phyloP scores from a whole-genome alignment of 1,140 invertebrate genomes.

The Calliphora vicina region DNA sequence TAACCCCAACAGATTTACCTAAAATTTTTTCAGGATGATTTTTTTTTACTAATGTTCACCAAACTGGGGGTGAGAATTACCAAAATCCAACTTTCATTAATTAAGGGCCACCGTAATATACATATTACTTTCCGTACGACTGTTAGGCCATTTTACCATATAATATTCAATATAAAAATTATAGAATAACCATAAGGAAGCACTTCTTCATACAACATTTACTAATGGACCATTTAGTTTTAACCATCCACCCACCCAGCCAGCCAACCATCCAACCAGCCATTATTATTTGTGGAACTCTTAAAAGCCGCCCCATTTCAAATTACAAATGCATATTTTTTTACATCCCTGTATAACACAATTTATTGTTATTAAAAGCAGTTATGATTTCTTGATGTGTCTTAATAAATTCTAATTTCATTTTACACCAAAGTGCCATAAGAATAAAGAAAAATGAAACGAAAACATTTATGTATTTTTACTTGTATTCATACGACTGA shows the following conservation, averaged over 20 bases:
- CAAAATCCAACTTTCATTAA: no score
- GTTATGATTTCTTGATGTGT: constrained; percentile 34
- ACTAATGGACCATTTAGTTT: background rate
- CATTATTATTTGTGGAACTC: background rate
- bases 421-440: constrained; percentile 61
- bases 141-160: no score
- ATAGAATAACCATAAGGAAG: background rate
- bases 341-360: background rate
- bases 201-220: background rate
- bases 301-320: background rate
- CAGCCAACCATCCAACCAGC: background rate
- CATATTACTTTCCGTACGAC: no score
- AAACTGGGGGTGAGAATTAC: no score
- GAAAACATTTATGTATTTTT: constrained; percentile 46
- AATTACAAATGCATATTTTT: background rate
- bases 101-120: no score
- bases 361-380: constrained; percentile 33
- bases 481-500: background rate
- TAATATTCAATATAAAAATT: no score
- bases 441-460: constrained; percentile 41
- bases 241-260: background rate
- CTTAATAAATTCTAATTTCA: constrained; percentile 61
- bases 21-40: no score
- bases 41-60: no score
- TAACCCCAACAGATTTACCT: no score